Base-by-base conservation (phyloP, 2,797 vertebrate genomes). In the Hylomyscus alleni region DNA sequence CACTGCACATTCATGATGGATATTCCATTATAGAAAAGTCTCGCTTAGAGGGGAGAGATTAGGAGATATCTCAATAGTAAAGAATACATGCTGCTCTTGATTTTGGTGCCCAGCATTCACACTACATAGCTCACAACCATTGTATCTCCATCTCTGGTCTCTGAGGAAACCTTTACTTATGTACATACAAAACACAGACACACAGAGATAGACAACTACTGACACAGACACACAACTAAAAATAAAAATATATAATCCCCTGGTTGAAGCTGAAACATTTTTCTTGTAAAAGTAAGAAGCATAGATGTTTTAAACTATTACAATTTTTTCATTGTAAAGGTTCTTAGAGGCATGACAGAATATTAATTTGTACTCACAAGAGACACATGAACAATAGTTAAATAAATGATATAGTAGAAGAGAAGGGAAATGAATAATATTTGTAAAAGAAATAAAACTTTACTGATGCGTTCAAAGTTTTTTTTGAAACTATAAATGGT, bases 401-500 rank as follows among this genome's bases (percentile, higher is more conserved):
- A 92, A 92, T 75, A 37, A 92, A 81, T 31, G 91, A 80, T 62
- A 91, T 29, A 54, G 19, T 92, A 29, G 62, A 88, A 86, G 52
- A 90, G 37, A 93, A 58, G 69, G 14, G 90, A 92, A 60, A 29
- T 89, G 72, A 96, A 86, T 62, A 56, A 9, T 93, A 58, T 89
- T 93, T 96, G 11, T 83, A 76, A 91, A 95, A 85, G 37, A 94
- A 96, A 94, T 15, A 92, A 85, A 94, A 95, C 72, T 62, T 60
- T 94, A 14, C 75, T 82, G 75, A 87, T 89, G 85, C 96, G 50
- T 91, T 93, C 77, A 89, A 94, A 96, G 22, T 85, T 26, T 75
- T 75, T 75, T 44, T 75, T 73, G 62, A 52, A 78, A 12, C 60
- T 95, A 97, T 97, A 95, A 95, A 95, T 96, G 94, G 44, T 92